Base-by-base conservation (phyloP, 2,888 invertebrate species). In the Tiliacea aurago region DNA sequence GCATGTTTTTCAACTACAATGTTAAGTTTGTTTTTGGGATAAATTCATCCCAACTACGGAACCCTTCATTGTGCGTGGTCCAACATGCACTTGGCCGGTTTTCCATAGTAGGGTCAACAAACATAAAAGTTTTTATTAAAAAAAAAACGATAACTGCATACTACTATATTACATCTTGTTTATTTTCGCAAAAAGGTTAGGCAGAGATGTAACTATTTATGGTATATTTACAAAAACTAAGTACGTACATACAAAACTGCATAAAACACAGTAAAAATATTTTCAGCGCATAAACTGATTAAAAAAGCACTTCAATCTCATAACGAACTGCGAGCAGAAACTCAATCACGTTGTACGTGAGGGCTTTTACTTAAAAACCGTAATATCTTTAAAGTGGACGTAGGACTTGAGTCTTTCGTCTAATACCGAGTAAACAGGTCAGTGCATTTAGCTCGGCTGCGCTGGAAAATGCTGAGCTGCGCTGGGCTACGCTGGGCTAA, bases 381-480 rank as follows among this genome's bases (percentile, higher is more conserved):
- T 70, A 68, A 65, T 76, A 64, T 71, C 61, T 66, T 63, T 67
- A 74, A 75, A 83, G 56, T 65, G 53, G 53, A 72, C 49, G 37
- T 66, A 61, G 53, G 41, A 61, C 63, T 70, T 61, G 61, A 73
- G 59, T 69, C 59, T 62, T 28, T 33, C 69, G n/a, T 76, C 61
- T 49, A 77, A 67, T 71, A 67, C 41, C 23, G 63, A 41, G 62
- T 73, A 78, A 81, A 75, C 71, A 76, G 76, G 84, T 76, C 77
- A 84, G 67, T 79, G 76, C 73, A 76, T 86, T 77, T 70, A 78
- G 64, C 70, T 75, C 55, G 51, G 68, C 59, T 81, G 76, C n/a
- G 23, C 67, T 74, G 37, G 49, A 55, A 68, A 67, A 59, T 47
- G 55, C 69, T 75, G 56, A 49, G 43, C 56, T 51, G 45, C 41